Evolutionary conservation across 2,888 invertebrate species (phyloP).

Genomic region (Troilus luridus): DNA sequence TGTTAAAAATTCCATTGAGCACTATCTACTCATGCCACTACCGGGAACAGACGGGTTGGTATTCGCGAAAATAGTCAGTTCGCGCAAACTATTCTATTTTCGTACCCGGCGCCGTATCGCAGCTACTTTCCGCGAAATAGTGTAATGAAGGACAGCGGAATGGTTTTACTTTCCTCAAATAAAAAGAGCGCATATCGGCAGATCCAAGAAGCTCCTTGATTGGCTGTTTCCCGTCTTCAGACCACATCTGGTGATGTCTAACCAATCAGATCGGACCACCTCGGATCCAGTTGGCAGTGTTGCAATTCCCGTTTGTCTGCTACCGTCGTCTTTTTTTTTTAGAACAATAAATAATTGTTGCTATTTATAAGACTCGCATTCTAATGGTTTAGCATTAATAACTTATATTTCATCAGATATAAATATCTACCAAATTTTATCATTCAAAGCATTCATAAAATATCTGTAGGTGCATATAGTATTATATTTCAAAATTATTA

Average conservation of each 20-base stretch:
- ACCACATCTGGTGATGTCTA: conserved; percentile 15
- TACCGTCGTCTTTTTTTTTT: not conserved
- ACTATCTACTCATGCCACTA: not conserved
- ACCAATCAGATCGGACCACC: conserved; percentile 33
- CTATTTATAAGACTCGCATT: not conserved
- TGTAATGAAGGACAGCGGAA: not conserved
- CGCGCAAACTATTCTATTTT: not conserved
- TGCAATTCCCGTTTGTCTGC: conserved; percentile 8
- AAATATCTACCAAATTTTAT: not conserved
- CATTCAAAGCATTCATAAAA: no score
- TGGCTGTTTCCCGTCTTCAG: not conserved
- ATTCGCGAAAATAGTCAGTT: conserved; percentile 3
- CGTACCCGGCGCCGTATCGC: not conserved
- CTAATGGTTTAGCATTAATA: not conserved
- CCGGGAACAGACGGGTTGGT: not conserved
- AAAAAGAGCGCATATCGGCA: not conserved
- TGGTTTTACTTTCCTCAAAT: not conserved
- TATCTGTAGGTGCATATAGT: no score
- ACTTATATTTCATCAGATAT: not conserved
- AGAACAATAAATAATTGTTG: not conserved
- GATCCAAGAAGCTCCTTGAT: not conserved
- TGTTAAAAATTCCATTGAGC: not conserved
- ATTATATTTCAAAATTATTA: no score
- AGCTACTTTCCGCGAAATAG: not conserved
- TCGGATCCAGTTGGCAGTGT: conserved; percentile 41